phyloP scores from a whole-genome alignment of 2,888 invertebrate species.

The Apamea crenata region DNA sequence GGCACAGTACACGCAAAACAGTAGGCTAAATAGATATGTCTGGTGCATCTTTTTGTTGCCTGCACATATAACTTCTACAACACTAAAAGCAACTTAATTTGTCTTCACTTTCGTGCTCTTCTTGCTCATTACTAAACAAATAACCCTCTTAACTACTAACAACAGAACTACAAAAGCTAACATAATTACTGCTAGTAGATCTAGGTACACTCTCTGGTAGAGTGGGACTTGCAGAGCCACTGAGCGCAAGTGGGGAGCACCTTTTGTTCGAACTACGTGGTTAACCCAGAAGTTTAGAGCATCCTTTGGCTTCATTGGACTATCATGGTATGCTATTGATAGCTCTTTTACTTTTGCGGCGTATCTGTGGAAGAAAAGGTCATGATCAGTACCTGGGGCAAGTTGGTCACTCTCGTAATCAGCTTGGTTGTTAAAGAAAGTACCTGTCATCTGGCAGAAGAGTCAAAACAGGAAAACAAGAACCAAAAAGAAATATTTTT shows the following conservation, averaged over 20 bases:
- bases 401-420: not conserved
- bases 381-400: not conserved
- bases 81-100: slow-evolving; percentile 24
- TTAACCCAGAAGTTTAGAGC: slow-evolving; percentile 79
- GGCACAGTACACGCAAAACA: not conserved
- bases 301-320: slow-evolving; percentile 70
- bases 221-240: slow-evolving; percentile 73
- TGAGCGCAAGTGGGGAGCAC: slow-evolving; percentile 77
- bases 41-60: not conserved
- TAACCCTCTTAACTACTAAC: slow-evolving; percentile 6
- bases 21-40: not conserved
- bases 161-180: slow-evolving; percentile 24
- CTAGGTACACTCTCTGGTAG: slow-evolving; percentile 78
- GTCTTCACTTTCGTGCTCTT: slow-evolving; percentile 45
- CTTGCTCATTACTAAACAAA: not conserved
- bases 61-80: not conserved
- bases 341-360: slow-evolving; percentile 71
- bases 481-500: not conserved
- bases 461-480: not conserved
- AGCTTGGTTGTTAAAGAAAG: not conserved
- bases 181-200: slow-evolving; percentile 67
- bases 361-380: slow-evolving; percentile 70
- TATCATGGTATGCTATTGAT: slow-evolving; percentile 76
- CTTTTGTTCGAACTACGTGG: slow-evolving; percentile 76
- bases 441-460: not conserved